Conservation (phyloP, 2,113 vertebrate species). For the Syngnathoides biaculeatus region DNA sequence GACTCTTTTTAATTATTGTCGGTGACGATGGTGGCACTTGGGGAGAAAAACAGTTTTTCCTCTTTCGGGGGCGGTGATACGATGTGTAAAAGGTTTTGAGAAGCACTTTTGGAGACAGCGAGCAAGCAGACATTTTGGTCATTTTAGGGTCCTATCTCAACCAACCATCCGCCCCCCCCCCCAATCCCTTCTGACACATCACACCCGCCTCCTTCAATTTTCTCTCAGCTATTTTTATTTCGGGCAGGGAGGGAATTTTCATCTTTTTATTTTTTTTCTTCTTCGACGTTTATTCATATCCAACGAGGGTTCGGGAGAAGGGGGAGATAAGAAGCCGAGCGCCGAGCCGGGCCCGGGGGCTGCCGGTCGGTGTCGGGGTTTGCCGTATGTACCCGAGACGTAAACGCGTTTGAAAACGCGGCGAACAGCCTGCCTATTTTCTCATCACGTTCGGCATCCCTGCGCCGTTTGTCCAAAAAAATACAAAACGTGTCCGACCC, state of each 20-base stretch:
- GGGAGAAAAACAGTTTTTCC: too few relatives aligned
- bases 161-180: too few relatives aligned
- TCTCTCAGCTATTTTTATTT: conserved; percentile 51
- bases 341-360: conserved; percentile 54
- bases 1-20: too few relatives aligned
- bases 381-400: background rate
- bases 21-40: too few relatives aligned
- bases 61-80: too few relatives aligned
- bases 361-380: conserved; percentile 9
- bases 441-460: background rate
- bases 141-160: conserved; percentile 34
- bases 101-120: background rate
- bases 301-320: conserved; percentile 47
- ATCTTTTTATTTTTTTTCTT: conserved; percentile 8
- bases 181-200: conserved; percentile 35
- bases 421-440: conserved; percentile 1
- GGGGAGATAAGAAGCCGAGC: conserved; percentile 58
- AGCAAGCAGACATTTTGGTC: conserved; percentile 14
- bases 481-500: conserved; percentile 53
- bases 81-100: too few relatives aligned
- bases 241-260: conserved; percentile 30
- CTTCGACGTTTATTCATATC: conserved; percentile 59
- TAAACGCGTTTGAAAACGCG: conserved; percentile 3
- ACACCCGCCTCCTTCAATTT: conserved; percentile 39
- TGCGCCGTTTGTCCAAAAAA: conserved; percentile 21